Conservation (phyloP, 2,888 invertebrate species). For the Leistus spinibarbis region DNA sequence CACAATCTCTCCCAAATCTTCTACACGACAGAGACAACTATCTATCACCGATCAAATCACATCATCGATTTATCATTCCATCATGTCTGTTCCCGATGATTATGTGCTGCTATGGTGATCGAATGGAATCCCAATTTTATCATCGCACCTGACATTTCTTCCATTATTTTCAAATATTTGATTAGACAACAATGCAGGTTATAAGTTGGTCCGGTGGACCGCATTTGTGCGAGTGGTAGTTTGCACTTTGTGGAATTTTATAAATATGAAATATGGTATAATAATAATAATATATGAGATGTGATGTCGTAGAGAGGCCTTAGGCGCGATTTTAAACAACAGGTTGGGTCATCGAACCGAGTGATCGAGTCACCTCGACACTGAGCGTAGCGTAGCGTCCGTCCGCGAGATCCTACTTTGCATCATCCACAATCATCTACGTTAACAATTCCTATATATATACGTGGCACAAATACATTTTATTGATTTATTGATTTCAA, state of each 20-base stretch:
- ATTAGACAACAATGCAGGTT: too few relatives aligned
- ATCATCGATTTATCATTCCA: background rate
- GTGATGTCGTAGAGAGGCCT: background rate
- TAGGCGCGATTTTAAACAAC: constrained; percentile 11
- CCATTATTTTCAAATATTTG: too few relatives aligned
- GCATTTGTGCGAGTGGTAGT: too few relatives aligned
- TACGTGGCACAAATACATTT: too few relatives aligned
- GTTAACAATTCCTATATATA: background rate
- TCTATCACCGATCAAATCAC: background rate
- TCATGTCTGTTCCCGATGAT: too few relatives aligned
- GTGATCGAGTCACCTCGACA: background rate
- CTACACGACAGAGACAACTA: too few relatives aligned
- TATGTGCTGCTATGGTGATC: background rate
- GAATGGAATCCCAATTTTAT: background rate
- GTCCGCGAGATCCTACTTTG: constrained; percentile 13
- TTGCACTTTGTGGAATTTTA: background rate
- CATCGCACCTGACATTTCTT: too few relatives aligned
- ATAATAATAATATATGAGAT: background rate
- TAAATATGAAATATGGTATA: background rate
- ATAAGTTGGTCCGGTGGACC: too few relatives aligned
- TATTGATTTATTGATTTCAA: background rate
- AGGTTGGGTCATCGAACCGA: constrained; percentile 20
- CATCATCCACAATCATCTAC: background rate
- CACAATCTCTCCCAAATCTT: background rate
- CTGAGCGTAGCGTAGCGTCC: too few relatives aligned